Base-by-base conservation (phyloP, 2,113 vertebrate species). In the Nannospalax galili region DNA sequence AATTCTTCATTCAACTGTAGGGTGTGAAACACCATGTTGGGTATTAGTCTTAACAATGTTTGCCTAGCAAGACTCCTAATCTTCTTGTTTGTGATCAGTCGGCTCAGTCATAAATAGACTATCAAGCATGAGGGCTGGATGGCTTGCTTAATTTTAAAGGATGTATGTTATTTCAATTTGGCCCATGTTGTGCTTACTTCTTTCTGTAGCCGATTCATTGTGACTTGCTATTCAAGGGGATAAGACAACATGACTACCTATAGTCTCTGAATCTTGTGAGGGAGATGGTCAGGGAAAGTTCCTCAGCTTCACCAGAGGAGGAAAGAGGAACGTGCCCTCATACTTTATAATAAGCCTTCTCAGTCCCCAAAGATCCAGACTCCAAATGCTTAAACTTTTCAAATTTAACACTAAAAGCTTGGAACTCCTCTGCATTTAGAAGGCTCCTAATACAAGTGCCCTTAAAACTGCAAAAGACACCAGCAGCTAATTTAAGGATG, bases 61-160 rank as follows among this genome's bases (percentile, higher is more conserved):
- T 94, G 37, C 52, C 96, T 94, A 65, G 74, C 19, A 70, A 74
- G 19, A 77, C 40, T 95, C 69, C 91, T 72, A 14, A 95, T 97
- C 92, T 96, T 97, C 97, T 58, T 86, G 73, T 94, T 97, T 97
- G 70, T 87, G 92, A 78, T 93, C 82, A 96, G 16, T 82, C 84
- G 79, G 84, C 89, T 98, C 82, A n/a, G 88, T 79, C 88, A 78
- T 48, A 91, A 85, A 78, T 48, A 91, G 77, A 77, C 93, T 92
- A 64, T 88, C 62, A 92, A 85, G 19, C 30, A 45, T 5, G 64
- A 95, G 86, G 73, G 62, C 75, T 22, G 37, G 62, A 81, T 94
- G 89, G 94, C 37, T 79, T 58, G 28, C 90, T 97, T 92, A 89
- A 92, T 94, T 96, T 96, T 69, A 93, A 96, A 65, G 7, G 75